phyloP scores from a whole-genome alignment of 2,797 vertebrate genomes.

The Brotula barbata region DNA sequence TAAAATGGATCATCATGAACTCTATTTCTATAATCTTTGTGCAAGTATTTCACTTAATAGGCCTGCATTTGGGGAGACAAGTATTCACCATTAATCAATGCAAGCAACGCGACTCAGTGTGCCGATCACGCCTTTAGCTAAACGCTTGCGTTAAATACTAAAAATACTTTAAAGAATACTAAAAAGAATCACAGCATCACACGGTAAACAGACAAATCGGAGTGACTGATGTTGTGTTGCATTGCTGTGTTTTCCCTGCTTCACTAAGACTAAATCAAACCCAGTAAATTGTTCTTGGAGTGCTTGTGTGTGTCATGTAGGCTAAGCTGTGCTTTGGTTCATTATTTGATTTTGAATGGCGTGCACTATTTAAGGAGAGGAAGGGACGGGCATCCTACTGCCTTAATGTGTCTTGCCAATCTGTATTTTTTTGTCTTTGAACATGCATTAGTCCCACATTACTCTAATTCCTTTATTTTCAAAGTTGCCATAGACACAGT shows the following conservation, averaged over 20 bases:
- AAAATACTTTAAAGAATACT: conserved; percentile 17
- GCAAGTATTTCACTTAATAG: conserved; percentile 14
- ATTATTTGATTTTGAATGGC: conserved; percentile 55
- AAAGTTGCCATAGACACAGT: neutral
- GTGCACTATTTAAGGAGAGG: conserved; percentile 31
- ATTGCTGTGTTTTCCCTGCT: conserved; percentile 13
- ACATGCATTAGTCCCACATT: conserved; percentile 10
- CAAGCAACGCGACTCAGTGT: conserved; percentile 12
- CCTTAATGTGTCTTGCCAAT: conserved; percentile 36
- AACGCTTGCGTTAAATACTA: conserved; percentile 18
- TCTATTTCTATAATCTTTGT: conserved; percentile 3
- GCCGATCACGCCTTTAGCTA: conserved; percentile 4
- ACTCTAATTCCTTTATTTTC: conserved; percentile 21
- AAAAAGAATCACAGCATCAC: neutral
- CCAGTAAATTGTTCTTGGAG: conserved; percentile 34
- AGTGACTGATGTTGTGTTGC: conserved; percentile 22
- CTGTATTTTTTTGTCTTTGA: conserved; percentile 34
- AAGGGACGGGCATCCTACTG: conserved; percentile 34
- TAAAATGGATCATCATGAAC: no score
- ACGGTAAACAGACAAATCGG: conserved; percentile 25
- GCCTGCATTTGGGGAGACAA: conserved; percentile 11
- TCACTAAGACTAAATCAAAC: conserved; percentile 32
- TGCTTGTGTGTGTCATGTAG: conserved; percentile 45
- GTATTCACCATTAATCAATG: conserved; percentile 12
- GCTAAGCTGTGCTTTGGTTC: conserved; percentile 51